Conservation (phyloP, 2,113 vertebrate species). For the Cephalopholis sonnerati region DNA sequence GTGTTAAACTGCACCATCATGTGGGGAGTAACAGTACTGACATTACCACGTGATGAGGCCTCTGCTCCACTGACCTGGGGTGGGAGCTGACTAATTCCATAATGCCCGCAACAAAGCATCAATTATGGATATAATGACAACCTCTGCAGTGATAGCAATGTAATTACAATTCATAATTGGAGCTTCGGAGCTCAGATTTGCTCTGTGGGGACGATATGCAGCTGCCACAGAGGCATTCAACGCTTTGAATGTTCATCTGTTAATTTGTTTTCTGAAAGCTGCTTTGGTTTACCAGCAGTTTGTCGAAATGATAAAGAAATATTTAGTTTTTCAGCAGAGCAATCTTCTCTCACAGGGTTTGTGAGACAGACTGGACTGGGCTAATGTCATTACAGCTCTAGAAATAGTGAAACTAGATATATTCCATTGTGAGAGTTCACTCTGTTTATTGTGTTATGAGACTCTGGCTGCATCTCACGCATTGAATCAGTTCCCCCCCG, state of each 20-base stretch:
- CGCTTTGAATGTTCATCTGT: slow-evolving; percentile 11
- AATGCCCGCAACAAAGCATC: slow-evolving; percentile 56
- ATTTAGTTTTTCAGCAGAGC: neutral
- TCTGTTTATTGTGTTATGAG: neutral
- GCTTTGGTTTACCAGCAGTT: slow-evolving; percentile 31
- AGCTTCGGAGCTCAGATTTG: slow-evolving; percentile 32
- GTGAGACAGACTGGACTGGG: slow-evolving; percentile 6
- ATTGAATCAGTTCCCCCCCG: slow-evolving; percentile 16
- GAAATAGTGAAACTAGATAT: slow-evolving; percentile 9
- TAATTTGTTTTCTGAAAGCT: slow-evolving; percentile 28
- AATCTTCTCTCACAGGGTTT: neutral
- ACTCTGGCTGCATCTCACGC: neutral
- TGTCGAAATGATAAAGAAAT: slow-evolving; percentile 3
- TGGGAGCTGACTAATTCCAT: slow-evolving; percentile 48
- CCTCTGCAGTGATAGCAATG: slow-evolving; percentile 34
- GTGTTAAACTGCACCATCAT: slow-evolving; percentile 62
- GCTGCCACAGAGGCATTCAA: slow-evolving; percentile 12
- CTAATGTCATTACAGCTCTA: slow-evolving; percentile 18
- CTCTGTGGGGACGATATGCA: slow-evolving; percentile 18
- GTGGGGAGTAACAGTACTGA: slow-evolving; percentile 58
- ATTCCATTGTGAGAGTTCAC: slow-evolving; percentile 1
- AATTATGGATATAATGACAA: slow-evolving; percentile 54
- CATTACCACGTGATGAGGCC: neutral
- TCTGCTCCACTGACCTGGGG: slow-evolving; percentile 36
- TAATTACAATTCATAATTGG: slow-evolving; percentile 57